Conservation (phyloP, 2,888 invertebrate genomes). For the Thymelicus sylvestris region DNA sequence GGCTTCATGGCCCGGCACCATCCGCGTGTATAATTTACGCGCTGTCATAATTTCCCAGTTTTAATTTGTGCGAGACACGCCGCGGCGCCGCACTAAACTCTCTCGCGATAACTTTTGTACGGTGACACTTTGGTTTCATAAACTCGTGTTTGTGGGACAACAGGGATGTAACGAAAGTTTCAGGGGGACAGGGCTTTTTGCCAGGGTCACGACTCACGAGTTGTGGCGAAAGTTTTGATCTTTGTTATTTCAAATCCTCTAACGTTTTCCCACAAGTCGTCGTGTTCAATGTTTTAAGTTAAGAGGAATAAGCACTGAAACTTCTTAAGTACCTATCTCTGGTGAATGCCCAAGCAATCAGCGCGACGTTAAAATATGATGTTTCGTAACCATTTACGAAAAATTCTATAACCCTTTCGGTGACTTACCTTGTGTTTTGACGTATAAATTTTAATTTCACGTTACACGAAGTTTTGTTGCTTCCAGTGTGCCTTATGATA, state of each 20-base stretch:
- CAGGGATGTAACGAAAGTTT: conserved; percentile 3
- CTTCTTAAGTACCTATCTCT: too few relatives aligned
- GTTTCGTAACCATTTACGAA: too few relatives aligned
- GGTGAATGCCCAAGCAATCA: too few relatives aligned
- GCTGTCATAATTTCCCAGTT: conserved; percentile 31
- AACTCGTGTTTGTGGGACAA: conserved; percentile 16
- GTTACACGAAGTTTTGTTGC: too few relatives aligned
- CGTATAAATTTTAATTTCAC: too few relatives aligned
- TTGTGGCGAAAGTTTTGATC: neutral
- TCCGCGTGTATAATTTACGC: conserved; percentile 20
- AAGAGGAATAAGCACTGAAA: neutral
- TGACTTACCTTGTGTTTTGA: too few relatives aligned
- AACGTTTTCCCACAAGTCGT: neutral
- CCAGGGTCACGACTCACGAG: neutral
- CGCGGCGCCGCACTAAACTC: conserved; percentile 1
- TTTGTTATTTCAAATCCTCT: conserved; percentile 10
- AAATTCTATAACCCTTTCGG: too few relatives aligned
- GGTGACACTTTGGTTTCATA: conserved; percentile 4
- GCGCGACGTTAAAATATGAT: too few relatives aligned
- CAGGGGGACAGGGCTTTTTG: neutral
- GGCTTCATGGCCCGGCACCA: neutral
- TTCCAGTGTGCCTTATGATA: too few relatives aligned
- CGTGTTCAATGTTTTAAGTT: neutral
- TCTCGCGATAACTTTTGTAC: conserved; percentile 20
- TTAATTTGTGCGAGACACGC: conserved; percentile 29